phyloP scores from a whole-genome alignment of 2,113 vertebrate species.

The Pungitius pungitius region DNA sequence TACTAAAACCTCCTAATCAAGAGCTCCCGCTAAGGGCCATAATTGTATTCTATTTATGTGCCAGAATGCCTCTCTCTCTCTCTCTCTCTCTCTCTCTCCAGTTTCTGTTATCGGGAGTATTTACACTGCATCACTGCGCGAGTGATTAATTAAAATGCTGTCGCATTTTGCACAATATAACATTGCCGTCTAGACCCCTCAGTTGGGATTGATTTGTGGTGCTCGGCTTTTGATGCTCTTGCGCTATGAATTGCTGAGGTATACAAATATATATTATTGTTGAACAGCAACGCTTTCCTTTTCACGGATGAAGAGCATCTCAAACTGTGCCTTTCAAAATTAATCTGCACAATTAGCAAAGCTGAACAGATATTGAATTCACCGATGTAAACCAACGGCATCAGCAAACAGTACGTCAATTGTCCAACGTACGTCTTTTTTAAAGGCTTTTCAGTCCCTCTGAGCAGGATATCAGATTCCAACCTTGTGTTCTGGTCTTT shows the following conservation, averaged over 20 bases:
- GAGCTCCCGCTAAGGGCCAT: slow-evolving; percentile 65
- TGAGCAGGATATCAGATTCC: background rate
- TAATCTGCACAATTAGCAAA: slow-evolving; percentile 21
- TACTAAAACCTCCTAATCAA: slow-evolving; percentile 62
- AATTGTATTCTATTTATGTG: slow-evolving; percentile 59
- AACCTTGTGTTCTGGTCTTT: slow-evolving; percentile 2
- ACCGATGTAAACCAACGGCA: slow-evolving; percentile 14
- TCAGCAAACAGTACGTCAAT: background rate
- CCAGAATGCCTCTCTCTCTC: slow-evolving; percentile 5
- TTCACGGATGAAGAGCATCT: slow-evolving; percentile 23
- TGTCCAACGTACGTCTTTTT: slow-evolving; percentile 3
- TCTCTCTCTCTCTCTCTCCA: slow-evolving; percentile 5
- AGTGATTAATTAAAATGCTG: slow-evolving; percentile 68
- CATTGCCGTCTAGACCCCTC: slow-evolving; percentile 35
- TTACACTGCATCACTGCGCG: slow-evolving; percentile 44
- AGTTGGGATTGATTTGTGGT: slow-evolving; percentile 42
- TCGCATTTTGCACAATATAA: slow-evolving; percentile 47
- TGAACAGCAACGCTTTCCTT: slow-evolving; percentile 23
- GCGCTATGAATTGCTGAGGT: slow-evolving; percentile 16
- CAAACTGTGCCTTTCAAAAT: slow-evolving; percentile 28
- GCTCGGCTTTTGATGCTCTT: slow-evolving; percentile 31
- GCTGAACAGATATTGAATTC: slow-evolving; percentile 17
- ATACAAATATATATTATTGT: slow-evolving; percentile 9
- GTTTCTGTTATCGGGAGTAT: slow-evolving; percentile 62
- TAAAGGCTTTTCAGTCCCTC: slow-evolving; percentile 2